These are phyloP conservation scores for Tolmerus cingulatus DNA, from an alignment of 2,888 invertebrate genomes.

Conservation along the genomic window DNA sequence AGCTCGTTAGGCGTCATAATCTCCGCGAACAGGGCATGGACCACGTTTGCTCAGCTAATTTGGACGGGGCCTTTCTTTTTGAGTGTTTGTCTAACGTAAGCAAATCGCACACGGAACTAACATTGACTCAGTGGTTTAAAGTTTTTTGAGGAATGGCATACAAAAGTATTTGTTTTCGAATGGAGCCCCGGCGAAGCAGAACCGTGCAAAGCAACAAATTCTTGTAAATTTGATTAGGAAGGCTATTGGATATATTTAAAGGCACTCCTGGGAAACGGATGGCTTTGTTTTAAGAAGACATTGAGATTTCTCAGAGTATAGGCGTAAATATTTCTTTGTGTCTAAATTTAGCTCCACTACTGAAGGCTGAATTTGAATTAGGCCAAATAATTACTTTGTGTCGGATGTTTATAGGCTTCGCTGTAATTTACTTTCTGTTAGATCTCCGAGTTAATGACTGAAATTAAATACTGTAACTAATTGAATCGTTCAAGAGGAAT, in stretches of 20 bases:
- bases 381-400: background rate
- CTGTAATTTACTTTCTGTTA: background rate
- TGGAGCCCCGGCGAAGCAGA: background rate
- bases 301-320: background rate
- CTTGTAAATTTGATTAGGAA: background rate
- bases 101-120: background rate
- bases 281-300: background rate
- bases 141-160: background rate
- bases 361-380: background rate
- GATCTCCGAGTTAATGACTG: background rate
- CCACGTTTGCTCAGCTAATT: background rate
- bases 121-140: background rate
- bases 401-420: background rate
- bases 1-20: background rate
- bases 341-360: background rate
- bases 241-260: background rate
- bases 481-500: background rate
- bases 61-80: background rate
- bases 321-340: background rate
- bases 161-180: background rate
- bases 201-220: background rate
- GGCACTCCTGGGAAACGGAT: background rate
- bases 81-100: background rate
- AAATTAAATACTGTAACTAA: background rate
- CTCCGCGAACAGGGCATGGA: background rate